Evolutionary conservation across 1,140 invertebrate genomes (phyloP).

Genomic region (Drosophila nasuta): DNA sequence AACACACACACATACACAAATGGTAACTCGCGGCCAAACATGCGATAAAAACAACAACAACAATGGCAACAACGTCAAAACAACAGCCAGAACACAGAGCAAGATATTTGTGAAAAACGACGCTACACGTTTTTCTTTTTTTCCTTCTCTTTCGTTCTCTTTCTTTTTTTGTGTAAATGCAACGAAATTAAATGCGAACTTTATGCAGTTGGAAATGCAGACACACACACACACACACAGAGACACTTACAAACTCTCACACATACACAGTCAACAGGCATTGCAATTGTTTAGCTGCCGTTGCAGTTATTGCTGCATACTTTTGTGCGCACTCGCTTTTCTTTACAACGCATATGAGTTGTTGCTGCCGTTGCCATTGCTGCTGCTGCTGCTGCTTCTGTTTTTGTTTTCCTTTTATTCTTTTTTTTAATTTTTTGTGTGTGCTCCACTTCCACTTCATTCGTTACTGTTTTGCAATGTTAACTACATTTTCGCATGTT

Average conservation of each 20-base stretch:
- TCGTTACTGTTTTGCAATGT: conserved; percentile 80
- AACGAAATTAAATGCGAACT: conserved; percentile 81
- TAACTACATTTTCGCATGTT: conserved; percentile 78
- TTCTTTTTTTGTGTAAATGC: conserved; percentile 28
- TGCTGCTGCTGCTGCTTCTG: conserved; percentile 14
- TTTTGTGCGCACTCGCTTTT: conserved; percentile 50
- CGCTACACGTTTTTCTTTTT: conserved; percentile 20
- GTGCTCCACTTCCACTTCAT: conserved; percentile 72
- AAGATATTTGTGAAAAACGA: conserved; percentile 57
- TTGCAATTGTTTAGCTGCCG: conserved; percentile 61
- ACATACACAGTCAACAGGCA: conserved; percentile 1
- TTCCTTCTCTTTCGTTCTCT: neutral
- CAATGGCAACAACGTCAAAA: conserved; percentile 5
- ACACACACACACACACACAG: conserved; percentile 17
- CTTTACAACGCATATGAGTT: conserved; percentile 17
- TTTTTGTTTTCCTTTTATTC: conserved; percentile 46
- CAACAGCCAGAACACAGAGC: conserved; percentile 20
- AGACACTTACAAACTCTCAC: neutral
- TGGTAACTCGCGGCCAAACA: conserved; percentile 78
- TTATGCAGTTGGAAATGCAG: conserved; percentile 79
- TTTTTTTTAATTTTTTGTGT: conserved; percentile 9
- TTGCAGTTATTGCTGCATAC: conserved; percentile 66
- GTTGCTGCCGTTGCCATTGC: too few relatives aligned
- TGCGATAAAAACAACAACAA: conserved; percentile 59
- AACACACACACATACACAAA: conserved; percentile 51